Evolutionary conservation across 2,888 invertebrate genomes (phyloP).

Genomic region (Gymnocheta viridis): DNA sequence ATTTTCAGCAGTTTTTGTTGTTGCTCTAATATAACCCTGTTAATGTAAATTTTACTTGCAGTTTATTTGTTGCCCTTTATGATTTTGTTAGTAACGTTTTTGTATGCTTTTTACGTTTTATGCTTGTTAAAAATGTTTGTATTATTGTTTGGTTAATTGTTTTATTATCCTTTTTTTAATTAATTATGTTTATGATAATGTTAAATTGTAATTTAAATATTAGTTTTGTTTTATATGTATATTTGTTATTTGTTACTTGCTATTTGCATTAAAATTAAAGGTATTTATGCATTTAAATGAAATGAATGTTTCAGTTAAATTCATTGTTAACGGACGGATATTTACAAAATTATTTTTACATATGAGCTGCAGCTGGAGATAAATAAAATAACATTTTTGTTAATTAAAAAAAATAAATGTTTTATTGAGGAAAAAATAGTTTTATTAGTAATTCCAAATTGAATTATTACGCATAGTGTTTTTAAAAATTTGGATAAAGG

Average conservation of each 20-base stretch:
- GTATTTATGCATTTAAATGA: slow-evolving; percentile 7
- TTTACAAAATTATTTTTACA: slow-evolving; percentile 59
- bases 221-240: slow-evolving; percentile 9
- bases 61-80: slow-evolving; percentile 26
- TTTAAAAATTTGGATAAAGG: too few species aligned
- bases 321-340: slow-evolving; percentile 67
- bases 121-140: slow-evolving; percentile 12
- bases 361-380: not conserved
- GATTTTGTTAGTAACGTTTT: slow-evolving; percentile 58
- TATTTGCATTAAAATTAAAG: slow-evolving; percentile 31
- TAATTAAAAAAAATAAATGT: not conserved
- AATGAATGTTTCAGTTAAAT: slow-evolving; percentile 17
- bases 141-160: not conserved
- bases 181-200: slow-evolving; percentile 13
- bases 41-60: slow-evolving; percentile 39
- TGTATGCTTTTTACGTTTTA: slow-evolving; percentile 17
- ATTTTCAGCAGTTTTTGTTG: slow-evolving; percentile 51
- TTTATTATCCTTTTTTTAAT: slow-evolving; percentile 3
- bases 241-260: slow-evolving; percentile 24
- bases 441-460: too few species aligned
- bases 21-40: slow-evolving; percentile 54
- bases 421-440: too few species aligned
- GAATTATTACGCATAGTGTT: too few species aligned
- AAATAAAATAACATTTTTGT: not conserved
- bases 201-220: slow-evolving; percentile 13